Evolutionary conservation across 2,888 invertebrate genomes (phyloP), one percentile per base, ranked within the genome.

Genomic region (Dynastes maya): DNA sequence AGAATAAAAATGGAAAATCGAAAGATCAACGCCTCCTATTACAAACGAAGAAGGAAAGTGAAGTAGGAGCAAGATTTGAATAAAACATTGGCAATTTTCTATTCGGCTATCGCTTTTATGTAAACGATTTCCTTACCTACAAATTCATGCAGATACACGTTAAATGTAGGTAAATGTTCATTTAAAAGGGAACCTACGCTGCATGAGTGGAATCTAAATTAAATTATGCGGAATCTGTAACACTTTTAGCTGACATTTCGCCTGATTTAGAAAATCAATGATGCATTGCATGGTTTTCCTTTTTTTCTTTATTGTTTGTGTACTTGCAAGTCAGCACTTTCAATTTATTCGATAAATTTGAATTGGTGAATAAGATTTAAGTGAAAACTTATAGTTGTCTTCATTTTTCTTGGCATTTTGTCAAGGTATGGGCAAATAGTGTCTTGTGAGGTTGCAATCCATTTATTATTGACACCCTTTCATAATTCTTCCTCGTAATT

Each of bases 181-280:
- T 55, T 22, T 55, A 22, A 55, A 22, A 55, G 13, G n/a, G n/a
- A 55, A 55, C 55, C 22, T n/a, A 55, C 55, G 22, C 22, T 2
- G n/a, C n/a, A 16, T 13, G 55, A n/a, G 6, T 6, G 55, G 55
- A n/a, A 55, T 55, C 13, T 55, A 16, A 55, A 55, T 13, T 11
- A 63, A 63, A 63, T 32, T 63, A 63, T 63, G 63, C 63, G 13
- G 32, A 11, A 63, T 63, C 29, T 63, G 63, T 63, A 27, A 27
- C 29, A 29, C 63, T 63, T 63, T 29, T 11, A 8, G 45, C 45
- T 63, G 63, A 63, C 63, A 63, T 63, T 63, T 63, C 27, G 22
- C 32, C 13, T 29, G 63, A 63, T 63, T 63, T 32, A 32, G 63
- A 63, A 63, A 63, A 63, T 9, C 29, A 32, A 29, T 27, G 63